Evolutionary conservation across 2,797 vertebrate species (phyloP), one percentile per base, ranked within the genome.

Genomic region (Gouania willdenowi): DNA sequence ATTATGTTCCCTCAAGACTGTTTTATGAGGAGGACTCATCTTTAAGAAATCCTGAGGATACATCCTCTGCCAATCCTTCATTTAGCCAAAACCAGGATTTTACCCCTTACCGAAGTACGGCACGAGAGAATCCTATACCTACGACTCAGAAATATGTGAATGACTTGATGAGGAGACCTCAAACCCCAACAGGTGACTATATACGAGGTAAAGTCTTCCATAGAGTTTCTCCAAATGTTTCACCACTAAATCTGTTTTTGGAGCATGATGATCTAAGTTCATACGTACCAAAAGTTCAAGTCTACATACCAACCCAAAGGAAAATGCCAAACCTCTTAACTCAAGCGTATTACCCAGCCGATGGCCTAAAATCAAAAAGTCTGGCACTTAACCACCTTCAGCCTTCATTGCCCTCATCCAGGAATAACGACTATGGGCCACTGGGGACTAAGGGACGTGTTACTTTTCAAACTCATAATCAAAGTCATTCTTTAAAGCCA

Each of bases 321-420:
- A 18, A 25, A 25, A 54, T 25, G 26, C n/a, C 6, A 27, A 19
- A 7, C 2, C 5, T 10, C 13, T 33, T 22, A 27, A 21, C 19
- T 33, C 34, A 20, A 23, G 1, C 5, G 1, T 13, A 57, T 44
- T 17, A 39, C 31, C 14, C 28, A 2, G 25, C 35, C 16, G 12
- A 3, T 16, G 18, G 12, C 9, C 51, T 43, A 13, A 35, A 51
- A 32, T 38, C 24, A 26, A 44, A 50, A n/a, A n/a, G n/a, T n/a
- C n/a, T n/a, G n/a, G n/a, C n/a, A n/a, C n/a, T n/a, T n/a, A n/a
- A n/a, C n/a, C n/a, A n/a, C n/a, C n/a, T n/a, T n/a, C n/a, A n/a
- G n/a, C n/a, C n/a, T n/a, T n/a, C n/a, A n/a, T n/a, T n/a, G n/a
- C n/a, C n/a, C n/a, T n/a, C n/a, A n/a, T n/a, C n/a, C n/a, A n/a